Base-by-base conservation (phyloP, 2,797 vertebrate species). In the Acrocephalus scirpaceus region DNA sequence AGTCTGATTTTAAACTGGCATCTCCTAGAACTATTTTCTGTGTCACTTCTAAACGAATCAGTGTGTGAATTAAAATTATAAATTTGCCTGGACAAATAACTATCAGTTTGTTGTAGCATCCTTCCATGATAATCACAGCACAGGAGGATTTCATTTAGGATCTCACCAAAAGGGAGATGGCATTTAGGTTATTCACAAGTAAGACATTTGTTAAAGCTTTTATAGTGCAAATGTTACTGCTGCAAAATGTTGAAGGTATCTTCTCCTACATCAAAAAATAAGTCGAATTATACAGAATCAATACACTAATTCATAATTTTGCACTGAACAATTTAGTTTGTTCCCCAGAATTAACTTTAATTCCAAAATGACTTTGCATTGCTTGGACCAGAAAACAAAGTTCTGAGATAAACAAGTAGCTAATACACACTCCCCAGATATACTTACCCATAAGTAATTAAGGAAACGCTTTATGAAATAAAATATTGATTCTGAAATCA, bases 401-500 rank as follows among this genome's bases (percentile, higher is more conserved):
- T 61, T 86, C 36, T 42, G 25, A 66, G 22, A 64, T 50, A 51
- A 70, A 88, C 29, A 80, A 45, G 21, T 16, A 45, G 18, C 32
- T 36, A 71, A 42, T 50, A 44, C 21, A 36, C 1, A 4, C 16
- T 92, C 25, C 36, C 34, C 34, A 42, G 26, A 91, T 44, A 47
- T 47, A 64, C 67, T 61, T 83, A 44, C 25, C 34, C 45, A 2
- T 13, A 76, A 61, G 73, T 64, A 72, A 88, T 71, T 64, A 80
- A 69, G 66, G n/a, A 82, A 82, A 22, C 3, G 8, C 32, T 90
- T 80, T 69, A 89, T 29, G 69, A 89, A 86, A 92, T 72, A 92
- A 76, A 88, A 74, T 85, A 92, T 92, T 93, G 75, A 95, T 80
- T 90, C 74, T n/a, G 70, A 93, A 96, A 90, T 84, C 72, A 94